Evolutionary conservation across 2,113 vertebrate genomes (phyloP), one percentile per base, ranked within the genome.

Genomic region (Zapus hudsonius): DNA sequence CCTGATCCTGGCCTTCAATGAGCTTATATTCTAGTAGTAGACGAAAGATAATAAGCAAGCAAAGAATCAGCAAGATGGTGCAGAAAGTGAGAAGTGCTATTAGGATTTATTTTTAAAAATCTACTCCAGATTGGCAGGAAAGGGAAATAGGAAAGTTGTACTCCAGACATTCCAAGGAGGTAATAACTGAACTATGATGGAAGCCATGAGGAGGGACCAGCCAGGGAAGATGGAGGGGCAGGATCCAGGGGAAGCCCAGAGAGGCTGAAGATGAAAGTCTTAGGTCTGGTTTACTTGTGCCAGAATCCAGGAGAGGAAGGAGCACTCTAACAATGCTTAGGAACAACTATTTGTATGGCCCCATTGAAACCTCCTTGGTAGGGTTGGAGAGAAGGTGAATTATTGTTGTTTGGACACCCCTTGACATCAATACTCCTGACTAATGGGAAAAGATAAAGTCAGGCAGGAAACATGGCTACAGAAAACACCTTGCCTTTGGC

Each of bases 401-500:
- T 66, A 36, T 22, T 84, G 63, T 64, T 38, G 52, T 16, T 25
- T 84, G 86, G 42, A 78, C 82, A 61, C 25, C 13, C 66, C 55
- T 55, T 87, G 44, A 66, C 17, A 92, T 81, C 73, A 91, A 73
- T 25, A 27, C 55, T 80, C 52, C 64, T 82, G 36, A 94, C 22
- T 89, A 72, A 27, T 67, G 79, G 83, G 69, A 92, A 72, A 84
- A 61, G 80, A 83, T 23, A 42, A 82, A 73, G 40, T 75, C 1
- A 74, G 38, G 42, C 84, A 84, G 73, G 92, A 93, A 92, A 31
- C 93, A 76, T 69, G 55, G 76, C 80, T 83, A 61, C 89, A 72
- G 80, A 12, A 61, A 93, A 63, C 40, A 29, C 55, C 64, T 72
- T 76, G 70, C 79, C 79, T 84, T 84, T 89, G 91, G 79, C 94